Evolutionary conservation across 2,113 vertebrate species (phyloP), one percentile per base, ranked within the genome.

Genomic region (Platycercus adscitus): DNA sequence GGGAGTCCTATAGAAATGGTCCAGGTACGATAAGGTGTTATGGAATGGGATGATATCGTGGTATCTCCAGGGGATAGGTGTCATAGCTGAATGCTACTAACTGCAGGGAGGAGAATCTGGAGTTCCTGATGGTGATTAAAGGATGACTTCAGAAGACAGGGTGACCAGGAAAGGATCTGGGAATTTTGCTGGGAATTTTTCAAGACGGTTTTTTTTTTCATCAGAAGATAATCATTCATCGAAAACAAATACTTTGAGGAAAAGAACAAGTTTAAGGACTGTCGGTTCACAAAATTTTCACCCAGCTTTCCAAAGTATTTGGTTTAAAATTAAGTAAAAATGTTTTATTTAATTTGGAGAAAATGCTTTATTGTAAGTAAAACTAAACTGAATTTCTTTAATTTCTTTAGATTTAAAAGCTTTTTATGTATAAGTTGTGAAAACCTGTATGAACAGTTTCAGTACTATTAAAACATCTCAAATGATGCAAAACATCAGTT

Each of bases 51-150:
- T 26, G 10, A 26, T 50, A 33, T 7, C 3, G 10, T 5, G 9
- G 3, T 46, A 46, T 14, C 9, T 72, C 8, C 33, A n/a, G 11
- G 2, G 3, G 0, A 63, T 14, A 86, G 4, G 2, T 81, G 14
- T 39, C 33, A 68, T 86, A 78, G 4, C 11, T 44, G 65, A 37
- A 41, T 49, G n/a, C 37, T 73, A 24, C 12, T 69, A 53, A 26
- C 52, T 61, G 33, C 23, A 65, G 7, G 24, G 60, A 60, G 26
- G 17, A 16, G 26, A 65, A 69, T 47, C 33, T 55, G 26, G 26
- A 85, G 11, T 10, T 76, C 7, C 12, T 3, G 0, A 2, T 64
- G 29, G 2, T 68, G 33, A 43, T 20, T 68, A 37, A 88, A 41
- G 4, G 10, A 44, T 35, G 26, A 20, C 31, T 92, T 86, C 31